Percentiles rank a stretch among this genome's conserved stretches.
Conservation (phyloP, 2,797 vertebrate genomes). For the Poecile montanus region DNA sequence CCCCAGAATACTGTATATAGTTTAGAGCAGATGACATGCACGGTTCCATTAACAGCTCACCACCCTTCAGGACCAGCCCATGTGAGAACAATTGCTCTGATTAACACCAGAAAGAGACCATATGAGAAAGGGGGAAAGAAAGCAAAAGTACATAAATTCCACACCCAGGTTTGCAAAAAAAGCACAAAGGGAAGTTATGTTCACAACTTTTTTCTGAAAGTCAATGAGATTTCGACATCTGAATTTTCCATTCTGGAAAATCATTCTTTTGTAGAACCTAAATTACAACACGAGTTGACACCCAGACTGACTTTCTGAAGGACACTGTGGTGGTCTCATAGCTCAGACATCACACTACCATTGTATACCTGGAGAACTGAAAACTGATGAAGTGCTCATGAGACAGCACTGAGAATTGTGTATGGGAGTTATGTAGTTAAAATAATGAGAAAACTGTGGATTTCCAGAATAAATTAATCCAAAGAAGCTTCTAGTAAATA, state of each 20-base stretch:
- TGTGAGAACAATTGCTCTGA: constrained; percentile 52
- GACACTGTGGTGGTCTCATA: background rate
- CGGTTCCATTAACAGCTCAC: constrained; percentile 64
- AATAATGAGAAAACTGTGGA: background rate
- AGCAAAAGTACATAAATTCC: background rate
- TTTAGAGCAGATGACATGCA: constrained; percentile 65
- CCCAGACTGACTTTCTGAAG: background rate
- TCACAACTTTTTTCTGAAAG: background rate
- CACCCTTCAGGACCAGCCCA: background rate
- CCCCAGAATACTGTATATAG: constrained; percentile 41
- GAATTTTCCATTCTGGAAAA: background rate
- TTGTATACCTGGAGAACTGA: background rate
- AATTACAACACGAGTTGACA: background rate
- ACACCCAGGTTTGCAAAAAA: background rate
- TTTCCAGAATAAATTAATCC: background rate
- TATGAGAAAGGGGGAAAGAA: background rate
- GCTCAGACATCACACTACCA: background rate
- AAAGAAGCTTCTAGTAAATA: background rate
- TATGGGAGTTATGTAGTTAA: background rate
- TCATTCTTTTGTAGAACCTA: background rate
- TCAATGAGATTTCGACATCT: background rate
- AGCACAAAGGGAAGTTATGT: background rate
- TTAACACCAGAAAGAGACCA: constrained; percentile 37
- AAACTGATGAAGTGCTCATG: background rate
- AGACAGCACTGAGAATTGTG: background rate